Base-by-base conservation (phyloP, 2,888 invertebrate genomes). In the Noctua comes region DNA sequence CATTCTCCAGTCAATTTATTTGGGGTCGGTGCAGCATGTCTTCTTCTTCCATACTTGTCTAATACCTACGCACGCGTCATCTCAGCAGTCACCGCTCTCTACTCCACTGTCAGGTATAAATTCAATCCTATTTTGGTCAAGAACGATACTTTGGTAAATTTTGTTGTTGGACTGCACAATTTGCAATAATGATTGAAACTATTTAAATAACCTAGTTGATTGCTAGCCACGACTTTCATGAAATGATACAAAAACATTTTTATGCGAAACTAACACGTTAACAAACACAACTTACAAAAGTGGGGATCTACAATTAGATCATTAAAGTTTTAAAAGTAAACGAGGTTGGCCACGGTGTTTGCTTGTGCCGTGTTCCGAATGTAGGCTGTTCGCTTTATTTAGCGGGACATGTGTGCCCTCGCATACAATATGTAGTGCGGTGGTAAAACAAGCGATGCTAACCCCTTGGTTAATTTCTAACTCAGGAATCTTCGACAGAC, bases 371-470 rank as follows among this genome's bases (percentile, higher is more conserved):
- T 84, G 77, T 84, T 43, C 16, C n/a, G 10, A 46, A 57, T 77
- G 81, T 83, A 54, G 65, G 68, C 66, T 59, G 66, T 66, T 59
- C 48, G 31, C 5, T 71, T 31, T 83, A 68, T 77, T 77, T 83
- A 59, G 46, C 31, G 13, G 62, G 68, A 48, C 77, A 72, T 78
- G 72, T 64, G 48, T 66, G 8, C 13, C n/a, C 4, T 11, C 11
- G 10, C 76, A 86, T 86, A 70, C 74, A 81, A 77, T 81, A 86
- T 86, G 75, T 65, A 83, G 80, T 6, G 57, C 1, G n/a, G 13
- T 27, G 4, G 48, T 65, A 3, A 18, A 64, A 1, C 11, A 21
- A 13, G n/a, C 16, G n/a, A 7, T 40, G 59, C 62, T 57, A 3
- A 3, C 6, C 3, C 2, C 54, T 8, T 13, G 36, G 1, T 13